phyloP scores from a whole-genome alignment of 2,113 vertebrate genomes.

The Hylia prasina region DNA sequence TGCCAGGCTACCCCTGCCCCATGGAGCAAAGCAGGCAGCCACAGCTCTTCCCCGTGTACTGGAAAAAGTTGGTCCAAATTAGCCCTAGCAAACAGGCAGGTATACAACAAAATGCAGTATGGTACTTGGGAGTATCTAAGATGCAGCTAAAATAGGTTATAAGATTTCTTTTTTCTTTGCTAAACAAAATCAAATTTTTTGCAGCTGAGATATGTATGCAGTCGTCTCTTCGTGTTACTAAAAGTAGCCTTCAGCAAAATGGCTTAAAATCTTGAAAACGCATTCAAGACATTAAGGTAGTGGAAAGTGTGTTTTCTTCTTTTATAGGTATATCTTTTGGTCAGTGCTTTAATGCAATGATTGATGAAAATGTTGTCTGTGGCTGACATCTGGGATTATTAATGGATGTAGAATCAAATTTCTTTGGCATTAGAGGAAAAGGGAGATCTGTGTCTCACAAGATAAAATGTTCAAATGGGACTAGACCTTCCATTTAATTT shows the following conservation, averaged over 20 bases:
- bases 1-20: background rate
- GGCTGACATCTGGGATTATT: constrained; percentile 64
- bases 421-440: constrained; percentile 54
- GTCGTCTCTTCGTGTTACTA: background rate
- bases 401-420: constrained; percentile 51
- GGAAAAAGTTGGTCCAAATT: background rate
- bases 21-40: background rate
- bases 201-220: background rate
- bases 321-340: constrained; percentile 55
- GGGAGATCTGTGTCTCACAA: constrained; percentile 9
- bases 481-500: constrained; percentile 27
- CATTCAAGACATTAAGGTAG: constrained; percentile 54
- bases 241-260: constrained; percentile 58
- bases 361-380: constrained; percentile 61
- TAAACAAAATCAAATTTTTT: constrained; percentile 9
- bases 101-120: background rate
- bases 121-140: background rate
- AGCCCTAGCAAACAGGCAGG: background rate
- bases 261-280: constrained; percentile 44
- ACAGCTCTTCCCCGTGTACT: background rate
- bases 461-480: constrained; percentile 45
- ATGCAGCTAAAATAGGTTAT: background rate
- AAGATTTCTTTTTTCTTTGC: background rate
- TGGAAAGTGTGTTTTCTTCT: constrained; percentile 49
- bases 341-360: constrained; percentile 67